Evolutionary conservation across 2,797 vertebrate species (phyloP).

Genomic region (Sarcophilus harrisii): DNA sequence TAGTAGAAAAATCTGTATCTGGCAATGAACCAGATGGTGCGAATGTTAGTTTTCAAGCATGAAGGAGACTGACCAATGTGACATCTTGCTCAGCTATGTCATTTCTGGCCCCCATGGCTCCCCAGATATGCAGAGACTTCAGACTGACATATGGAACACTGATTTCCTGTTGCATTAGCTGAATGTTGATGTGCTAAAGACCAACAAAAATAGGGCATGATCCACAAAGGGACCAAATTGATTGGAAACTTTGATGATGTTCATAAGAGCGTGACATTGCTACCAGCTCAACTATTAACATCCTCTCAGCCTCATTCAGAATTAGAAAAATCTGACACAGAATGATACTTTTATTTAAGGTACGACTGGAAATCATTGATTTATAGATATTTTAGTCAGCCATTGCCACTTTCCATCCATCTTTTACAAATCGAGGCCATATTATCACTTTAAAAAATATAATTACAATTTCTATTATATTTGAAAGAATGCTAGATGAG

Average conservation of each 20-base stretch:
- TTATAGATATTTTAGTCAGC: slow-evolving; percentile 31
- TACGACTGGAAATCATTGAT: slow-evolving; percentile 8
- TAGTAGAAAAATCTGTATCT: slow-evolving; percentile 36
- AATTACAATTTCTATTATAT: slow-evolving; percentile 55
- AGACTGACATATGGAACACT: slow-evolving; percentile 12
- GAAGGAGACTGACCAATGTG: background rate
- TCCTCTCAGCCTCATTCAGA: slow-evolving; percentile 4
- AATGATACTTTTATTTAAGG: slow-evolving; percentile 37
- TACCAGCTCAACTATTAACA: background rate
- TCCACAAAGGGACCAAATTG: slow-evolving; percentile 30
- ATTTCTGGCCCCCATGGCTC: background rate
- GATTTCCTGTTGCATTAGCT: slow-evolving; percentile 13
- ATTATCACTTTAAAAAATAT: slow-evolving; percentile 51
- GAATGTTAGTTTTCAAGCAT: slow-evolving; percentile 13
- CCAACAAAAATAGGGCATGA: slow-evolving; percentile 20
- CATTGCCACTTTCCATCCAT: slow-evolving; percentile 48
- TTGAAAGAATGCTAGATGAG: slow-evolving; percentile 43
- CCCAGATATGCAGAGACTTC: slow-evolving; percentile 1
- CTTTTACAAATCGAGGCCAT: slow-evolving; percentile 28
- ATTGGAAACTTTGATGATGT: background rate
- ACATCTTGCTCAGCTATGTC: slow-evolving; percentile 3
- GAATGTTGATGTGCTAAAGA: slow-evolving; percentile 20
- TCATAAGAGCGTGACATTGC: background rate
- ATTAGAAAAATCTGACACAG: slow-evolving; percentile 36
- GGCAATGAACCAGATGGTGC: background rate